These are phyloP conservation scores for Ceratosolen solmsi DNA, from an alignment of 1,140 invertebrate species.

Conservation along the genomic window DNA sequence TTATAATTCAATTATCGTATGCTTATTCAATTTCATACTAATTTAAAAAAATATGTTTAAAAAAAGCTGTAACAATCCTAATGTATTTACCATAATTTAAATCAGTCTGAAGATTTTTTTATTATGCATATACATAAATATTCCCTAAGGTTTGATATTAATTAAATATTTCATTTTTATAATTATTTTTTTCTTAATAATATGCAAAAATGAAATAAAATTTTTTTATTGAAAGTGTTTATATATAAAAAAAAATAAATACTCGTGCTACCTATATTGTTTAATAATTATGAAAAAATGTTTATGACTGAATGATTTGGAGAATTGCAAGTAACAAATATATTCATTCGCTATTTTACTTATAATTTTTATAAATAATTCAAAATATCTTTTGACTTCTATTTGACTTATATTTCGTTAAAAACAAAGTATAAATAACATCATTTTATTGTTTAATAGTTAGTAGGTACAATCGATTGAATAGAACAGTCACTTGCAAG, in stretches of 20 bases:
- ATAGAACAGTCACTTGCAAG: conserved; percentile 15
- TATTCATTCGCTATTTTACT: too few relatives aligned
- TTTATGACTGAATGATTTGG: neutral
- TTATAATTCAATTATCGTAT: too few relatives aligned
- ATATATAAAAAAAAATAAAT: neutral
- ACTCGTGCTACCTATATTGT: too few relatives aligned
- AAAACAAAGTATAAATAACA: too few relatives aligned
- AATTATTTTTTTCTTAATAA: neutral
- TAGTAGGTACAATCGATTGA: neutral
- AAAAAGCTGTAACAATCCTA: neutral
- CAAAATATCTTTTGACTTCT: too few relatives aligned
- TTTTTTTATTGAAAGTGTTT: neutral
- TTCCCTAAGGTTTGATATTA: neutral
- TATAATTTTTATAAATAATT: too few relatives aligned
- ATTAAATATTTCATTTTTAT: conserved; percentile 7
- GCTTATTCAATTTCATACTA: too few relatives aligned
- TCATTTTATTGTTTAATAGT: too few relatives aligned
- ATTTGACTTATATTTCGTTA: too few relatives aligned
- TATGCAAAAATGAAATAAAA: too few relatives aligned
- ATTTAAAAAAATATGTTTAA: neutral
- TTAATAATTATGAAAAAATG: neutral
- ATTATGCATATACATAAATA: neutral
- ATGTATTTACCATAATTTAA: neutral
- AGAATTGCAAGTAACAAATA: too few relatives aligned
- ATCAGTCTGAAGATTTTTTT: conserved; percentile 12